These are phyloP conservation scores for Ormyrus thymus DNA, from an alignment of 2,888 invertebrate genomes.

Conservation along the genomic window DNA sequence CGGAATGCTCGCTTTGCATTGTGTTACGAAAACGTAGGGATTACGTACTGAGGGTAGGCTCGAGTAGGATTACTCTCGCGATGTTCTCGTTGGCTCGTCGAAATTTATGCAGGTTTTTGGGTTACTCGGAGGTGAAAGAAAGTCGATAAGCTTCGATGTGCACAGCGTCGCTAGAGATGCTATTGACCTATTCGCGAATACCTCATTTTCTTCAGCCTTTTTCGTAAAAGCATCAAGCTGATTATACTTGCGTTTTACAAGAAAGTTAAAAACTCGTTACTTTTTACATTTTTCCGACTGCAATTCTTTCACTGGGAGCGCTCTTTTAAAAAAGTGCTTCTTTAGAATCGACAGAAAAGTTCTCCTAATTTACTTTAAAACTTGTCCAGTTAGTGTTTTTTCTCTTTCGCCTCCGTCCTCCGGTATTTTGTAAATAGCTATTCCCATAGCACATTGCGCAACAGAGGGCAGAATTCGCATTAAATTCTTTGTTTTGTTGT, in stretches of 20 bases:
- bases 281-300: background rate
- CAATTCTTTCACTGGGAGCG: constrained; percentile 28
- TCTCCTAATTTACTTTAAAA: constrained; percentile 45
- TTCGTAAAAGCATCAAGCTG: too few species aligned
- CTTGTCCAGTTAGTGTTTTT: background rate
- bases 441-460: background rate
- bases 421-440: constrained; percentile 40
- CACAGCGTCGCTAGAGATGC: too few species aligned
- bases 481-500: constrained; percentile 49
- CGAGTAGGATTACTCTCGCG: too few species aligned
- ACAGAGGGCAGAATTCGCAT: constrained; percentile 26
- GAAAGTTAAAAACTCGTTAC: background rate
- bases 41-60: too few species aligned
- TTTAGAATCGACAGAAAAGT: constrained; percentile 1
- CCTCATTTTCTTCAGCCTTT: too few species aligned
- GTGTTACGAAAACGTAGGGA: background rate
- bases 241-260: too few species aligned
- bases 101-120: background rate
- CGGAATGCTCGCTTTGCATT: background rate
- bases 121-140: background rate
- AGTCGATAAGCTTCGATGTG: too few species aligned
- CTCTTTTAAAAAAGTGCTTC: background rate
- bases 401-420: background rate
- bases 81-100: background rate
- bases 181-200: too few species aligned